Percentiles rank a stretch among this genome's conserved stretches.
Evolutionary conservation across 1,140 invertebrate species (phyloP).

Genomic region (Drosophila hydei): DNA sequence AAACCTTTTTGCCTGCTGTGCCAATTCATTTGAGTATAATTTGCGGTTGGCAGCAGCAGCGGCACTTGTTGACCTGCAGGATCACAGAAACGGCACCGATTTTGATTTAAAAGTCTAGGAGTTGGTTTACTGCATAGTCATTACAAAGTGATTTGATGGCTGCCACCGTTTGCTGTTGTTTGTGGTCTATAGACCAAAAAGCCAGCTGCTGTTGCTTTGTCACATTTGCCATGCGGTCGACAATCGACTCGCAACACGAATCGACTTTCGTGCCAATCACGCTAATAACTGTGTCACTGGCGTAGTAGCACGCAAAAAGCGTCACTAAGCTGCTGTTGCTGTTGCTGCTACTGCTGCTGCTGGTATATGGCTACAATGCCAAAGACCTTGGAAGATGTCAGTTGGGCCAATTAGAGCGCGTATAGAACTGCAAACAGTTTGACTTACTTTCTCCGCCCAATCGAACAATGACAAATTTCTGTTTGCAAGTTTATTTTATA

Average conservation of each 20-base stretch:
- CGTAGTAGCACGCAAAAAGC: constrained; percentile 50
- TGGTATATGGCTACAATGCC: constrained; percentile 57
- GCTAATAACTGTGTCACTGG: constrained; percentile 77
- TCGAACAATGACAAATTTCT: constrained; percentile 65
- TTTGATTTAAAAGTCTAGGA: constrained; percentile 68
- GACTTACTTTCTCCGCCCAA: constrained; percentile 64
- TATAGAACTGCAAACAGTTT: constrained; percentile 49
- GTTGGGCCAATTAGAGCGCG: constrained; percentile 60
- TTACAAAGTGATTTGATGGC: constrained; percentile 55
- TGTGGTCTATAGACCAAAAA: constrained; percentile 27
- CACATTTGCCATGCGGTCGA: constrained; percentile 49
- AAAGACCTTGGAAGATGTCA: constrained; percentile 71
- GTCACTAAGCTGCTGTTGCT: constrained; percentile 63
- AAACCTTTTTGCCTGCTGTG: constrained; percentile 56
- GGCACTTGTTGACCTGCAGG: constrained; percentile 63
- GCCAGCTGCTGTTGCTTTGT: constrained; percentile 27
- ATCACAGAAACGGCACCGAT: constrained; percentile 59
- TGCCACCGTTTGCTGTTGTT: constrained; percentile 62
- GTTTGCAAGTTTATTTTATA: constrained; percentile 18
- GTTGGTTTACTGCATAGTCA: constrained; percentile 48
- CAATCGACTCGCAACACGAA: constrained; percentile 20
- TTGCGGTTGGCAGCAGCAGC: constrained; percentile 58
- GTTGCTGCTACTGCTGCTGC: background rate
- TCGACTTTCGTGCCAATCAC: constrained; percentile 74
- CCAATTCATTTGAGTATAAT: constrained; percentile 77